These are phyloP conservation scores for Cryptus armator DNA, from an alignment of 2,888 invertebrate species.

Conservation along the genomic window DNA sequence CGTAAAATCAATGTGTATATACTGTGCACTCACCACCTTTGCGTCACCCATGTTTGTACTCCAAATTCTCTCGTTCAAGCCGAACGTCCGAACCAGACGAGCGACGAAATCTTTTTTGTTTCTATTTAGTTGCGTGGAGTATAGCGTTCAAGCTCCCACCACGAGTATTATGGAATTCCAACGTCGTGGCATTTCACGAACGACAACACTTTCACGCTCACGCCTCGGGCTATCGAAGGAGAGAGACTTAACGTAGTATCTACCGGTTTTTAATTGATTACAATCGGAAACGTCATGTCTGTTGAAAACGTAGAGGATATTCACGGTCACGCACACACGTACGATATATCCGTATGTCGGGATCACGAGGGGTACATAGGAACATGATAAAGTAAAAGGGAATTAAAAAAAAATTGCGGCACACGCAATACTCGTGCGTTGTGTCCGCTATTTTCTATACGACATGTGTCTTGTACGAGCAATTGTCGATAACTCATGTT, in stretches of 20 bases:
- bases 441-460: not conserved
- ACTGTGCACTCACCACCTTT: slow-evolving; percentile 41
- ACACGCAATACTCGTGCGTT: slow-evolving; percentile 1
- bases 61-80: not conserved
- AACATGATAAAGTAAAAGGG: not conserved
- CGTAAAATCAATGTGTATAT: not conserved
- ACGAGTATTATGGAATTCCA: slow-evolving; percentile 56
- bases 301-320: slow-evolving; percentile 11
- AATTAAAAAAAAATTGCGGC: not conserved
- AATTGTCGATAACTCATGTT: not conserved
- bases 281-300: slow-evolving; percentile 39
- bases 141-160: slow-evolving; percentile 53
- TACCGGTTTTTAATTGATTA: slow-evolving; percentile 61
- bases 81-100: slow-evolving; percentile 35
- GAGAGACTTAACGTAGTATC: slow-evolving; percentile 48
- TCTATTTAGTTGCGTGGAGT: slow-evolving; percentile 47
- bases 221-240: slow-evolving; percentile 53
- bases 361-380: not conserved
- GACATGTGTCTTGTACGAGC: not conserved
- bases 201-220: slow-evolving; percentile 72
- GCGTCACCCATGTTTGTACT: slow-evolving; percentile 54
- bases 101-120: slow-evolving; percentile 38
- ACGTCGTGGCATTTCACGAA: slow-evolving; percentile 71
- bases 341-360: slow-evolving; percentile 1
- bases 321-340: slow-evolving; percentile 49